Conservation (phyloP, 2,888 invertebrate genomes). For the Acronicta psi region DNA sequence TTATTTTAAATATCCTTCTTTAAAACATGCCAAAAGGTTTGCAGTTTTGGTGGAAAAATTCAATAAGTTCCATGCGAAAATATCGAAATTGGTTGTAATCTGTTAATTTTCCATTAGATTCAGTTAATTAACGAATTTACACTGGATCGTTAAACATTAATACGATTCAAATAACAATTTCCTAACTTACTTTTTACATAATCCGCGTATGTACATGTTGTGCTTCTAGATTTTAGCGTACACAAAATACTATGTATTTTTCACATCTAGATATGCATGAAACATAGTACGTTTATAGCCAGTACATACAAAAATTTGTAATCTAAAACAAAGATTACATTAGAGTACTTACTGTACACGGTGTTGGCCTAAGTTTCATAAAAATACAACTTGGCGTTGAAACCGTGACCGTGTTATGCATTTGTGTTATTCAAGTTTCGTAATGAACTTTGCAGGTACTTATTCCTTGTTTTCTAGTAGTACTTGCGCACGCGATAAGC, state of each 20-base stretch:
- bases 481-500: conserved; percentile 53
- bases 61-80: conserved; percentile 3
- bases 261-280: conserved; percentile 19
- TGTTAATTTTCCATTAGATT: conserved; percentile 39
- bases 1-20: too few species aligned
- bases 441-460: conserved; percentile 61
- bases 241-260: conserved; percentile 12
- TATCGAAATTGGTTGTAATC: conserved; percentile 20
- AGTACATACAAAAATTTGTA: conserved; percentile 21
- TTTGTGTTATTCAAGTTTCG: conserved; percentile 71
- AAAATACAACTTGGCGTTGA: conserved; percentile 57
- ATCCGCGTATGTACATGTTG: conserved; percentile 4
- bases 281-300: conserved; percentile 28
- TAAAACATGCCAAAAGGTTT: too few species aligned
- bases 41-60: background rate
- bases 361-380: conserved; percentile 47
- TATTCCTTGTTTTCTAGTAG: conserved; percentile 58
- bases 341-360: conserved; percentile 32
- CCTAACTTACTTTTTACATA: conserved; percentile 42
- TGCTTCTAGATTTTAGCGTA: conserved; percentile 5
- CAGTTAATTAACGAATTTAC: conserved; percentile 31
- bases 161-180: conserved; percentile 35
- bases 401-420: conserved; percentile 70
- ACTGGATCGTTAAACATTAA: conserved; percentile 28
- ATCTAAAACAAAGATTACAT: conserved; percentile 38